Conservation (phyloP, 2,888 invertebrate genomes). For the Dromius quadrimaculatus region DNA sequence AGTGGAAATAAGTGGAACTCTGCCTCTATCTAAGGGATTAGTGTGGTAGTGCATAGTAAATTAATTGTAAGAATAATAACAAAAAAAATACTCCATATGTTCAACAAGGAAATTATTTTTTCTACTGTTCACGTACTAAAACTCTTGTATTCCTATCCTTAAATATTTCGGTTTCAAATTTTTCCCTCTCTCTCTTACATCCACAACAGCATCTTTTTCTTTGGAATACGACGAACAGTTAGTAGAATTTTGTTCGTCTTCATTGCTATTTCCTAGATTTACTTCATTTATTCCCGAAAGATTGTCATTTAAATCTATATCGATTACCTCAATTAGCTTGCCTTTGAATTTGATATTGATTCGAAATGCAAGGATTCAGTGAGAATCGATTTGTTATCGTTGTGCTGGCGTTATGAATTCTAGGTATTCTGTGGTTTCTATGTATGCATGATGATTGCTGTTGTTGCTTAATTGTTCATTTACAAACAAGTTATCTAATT, state of each 20-base stretch:
- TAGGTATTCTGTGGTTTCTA: too few species aligned
- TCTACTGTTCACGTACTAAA: slow-evolving; percentile 15
- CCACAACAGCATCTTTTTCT: not conserved
- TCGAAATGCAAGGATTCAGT: too few species aligned
- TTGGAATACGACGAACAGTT: not conserved
- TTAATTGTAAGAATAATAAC: too few species aligned
- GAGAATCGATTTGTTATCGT: too few species aligned
- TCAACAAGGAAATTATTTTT: not conserved
- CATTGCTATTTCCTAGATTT: slow-evolving; percentile 32
- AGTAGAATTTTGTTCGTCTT: not conserved
- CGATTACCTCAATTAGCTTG: slow-evolving; percentile 55
- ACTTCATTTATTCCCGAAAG: slow-evolving; percentile 35
- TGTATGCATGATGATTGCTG: too few species aligned
- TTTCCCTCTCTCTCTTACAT: not conserved
- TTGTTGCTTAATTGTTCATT: too few species aligned
- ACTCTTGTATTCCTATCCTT: slow-evolving; percentile 9
- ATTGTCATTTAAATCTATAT: slow-evolving; percentile 48
- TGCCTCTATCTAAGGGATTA: too few species aligned
- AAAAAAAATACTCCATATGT: too few species aligned
- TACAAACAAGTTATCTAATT: too few species aligned
- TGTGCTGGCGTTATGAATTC: too few species aligned
- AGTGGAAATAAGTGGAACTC: too few species aligned
- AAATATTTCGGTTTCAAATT: not conserved
- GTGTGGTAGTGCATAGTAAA: too few species aligned
- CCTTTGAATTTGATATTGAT: slow-evolving; percentile 54